Evolutionary conservation across 2,113 vertebrate species (phyloP), one percentile per base, ranked within the genome.

Genomic region (Nanorana parkeri): DNA sequence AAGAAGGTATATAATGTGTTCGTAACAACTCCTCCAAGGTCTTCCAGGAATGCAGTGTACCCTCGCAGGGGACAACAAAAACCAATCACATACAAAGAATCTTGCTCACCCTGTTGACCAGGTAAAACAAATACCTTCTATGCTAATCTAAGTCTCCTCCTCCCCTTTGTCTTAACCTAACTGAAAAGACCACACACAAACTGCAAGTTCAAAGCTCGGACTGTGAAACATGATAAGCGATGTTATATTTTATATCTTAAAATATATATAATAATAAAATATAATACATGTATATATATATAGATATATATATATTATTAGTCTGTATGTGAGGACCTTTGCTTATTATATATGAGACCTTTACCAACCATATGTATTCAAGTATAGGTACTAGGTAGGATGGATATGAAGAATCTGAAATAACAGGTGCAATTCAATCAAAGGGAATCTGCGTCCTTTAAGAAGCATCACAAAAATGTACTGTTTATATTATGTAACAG

Each of bases 61-160:
- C 17, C 47, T 28, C 36, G 71, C n/a, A 69, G 29, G 66, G n/a
- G 32, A 41, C 64, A 68, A 16, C 78, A 60, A 15, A 2, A 23
- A 61, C 67, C 66, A 80, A 80, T 69, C n/a, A 60, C 21, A 47
- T 58, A n/a, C 66, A 80, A 80, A 71, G 55, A 69, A 80, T 69
- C 78, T 41, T 69, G 67, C 66, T 69, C 54, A 61, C 55, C 78
- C 78, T 80, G 78, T 61, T 80, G 66, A 80, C 66, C 78, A 69
- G 78, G 78, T 80, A 80, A 68, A 61, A 80, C 78, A 80, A 80
- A 80, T 80, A 80, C 24, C 66, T 60, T 52, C 51, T 68, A 58
- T 79, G 67, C 55, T 51, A 69, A 61, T 26, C 29, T 41, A 61
- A 69, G 47, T 26, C 54, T 41, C 66, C 78, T 51, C 66, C 78